phyloP scores from a whole-genome alignment of 2,113 vertebrate species.

The Elephas maximus region DNA sequence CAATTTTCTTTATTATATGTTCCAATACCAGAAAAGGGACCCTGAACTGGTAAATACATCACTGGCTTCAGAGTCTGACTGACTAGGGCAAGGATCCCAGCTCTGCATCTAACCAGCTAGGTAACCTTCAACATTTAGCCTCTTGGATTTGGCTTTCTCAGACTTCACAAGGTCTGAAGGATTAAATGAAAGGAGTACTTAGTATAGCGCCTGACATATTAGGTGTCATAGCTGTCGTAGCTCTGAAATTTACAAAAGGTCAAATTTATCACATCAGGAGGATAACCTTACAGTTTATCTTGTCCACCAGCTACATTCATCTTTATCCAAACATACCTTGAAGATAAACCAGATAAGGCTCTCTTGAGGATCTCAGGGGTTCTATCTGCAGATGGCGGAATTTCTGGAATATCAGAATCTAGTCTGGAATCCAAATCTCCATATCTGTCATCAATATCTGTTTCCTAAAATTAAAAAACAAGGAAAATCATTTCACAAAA shows the following conservation, averaged over 20 bases:
- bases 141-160: not conserved
- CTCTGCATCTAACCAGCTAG: not conserved
- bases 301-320: not conserved
- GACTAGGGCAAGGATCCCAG: not conserved
- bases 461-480: conserved; percentile 89
- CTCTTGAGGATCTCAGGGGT: conserved; percentile 97
- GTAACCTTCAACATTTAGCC: not conserved
- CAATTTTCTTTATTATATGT: conserved; percentile 20
- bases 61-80: not conserved
- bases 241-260: not conserved
- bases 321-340: conserved; percentile 91
- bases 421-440: conserved; percentile 91
- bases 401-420: conserved; percentile 91
- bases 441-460: conserved; percentile 93
- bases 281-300: not conserved
- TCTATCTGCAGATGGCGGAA: conserved; percentile 92
- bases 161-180: not conserved
- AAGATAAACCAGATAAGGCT: conserved; percentile 96
- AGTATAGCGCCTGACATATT: not conserved
- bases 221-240: not conserved
- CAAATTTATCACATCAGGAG: not conserved
- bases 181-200: not conserved
- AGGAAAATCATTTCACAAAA: conserved; percentile 58
- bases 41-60: not conserved
- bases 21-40: not conserved